A percentile compares a stretch with the other conserved stretches of the same genome.
Conservation (phyloP, 2,797 vertebrate genomes). For the Rallus crepitans region DNA sequence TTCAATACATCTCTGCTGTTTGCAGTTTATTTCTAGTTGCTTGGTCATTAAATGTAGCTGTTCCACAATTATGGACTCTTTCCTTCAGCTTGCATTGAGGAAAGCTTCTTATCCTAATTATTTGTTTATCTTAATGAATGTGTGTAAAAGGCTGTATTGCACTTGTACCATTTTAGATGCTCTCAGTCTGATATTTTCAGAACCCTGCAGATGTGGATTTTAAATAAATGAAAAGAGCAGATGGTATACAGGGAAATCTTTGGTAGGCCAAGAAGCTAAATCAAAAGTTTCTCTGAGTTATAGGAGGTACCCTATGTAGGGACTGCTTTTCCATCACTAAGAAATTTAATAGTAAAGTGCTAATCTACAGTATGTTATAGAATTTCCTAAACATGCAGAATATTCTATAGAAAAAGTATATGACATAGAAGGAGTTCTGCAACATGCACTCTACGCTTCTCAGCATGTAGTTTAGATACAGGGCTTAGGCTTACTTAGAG, state of each 20-base stretch:
- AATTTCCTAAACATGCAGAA: not conserved
- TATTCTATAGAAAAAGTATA: not conserved
- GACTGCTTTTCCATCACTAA: not conserved
- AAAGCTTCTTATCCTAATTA: constrained; percentile 19
- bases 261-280: constrained; percentile 22
- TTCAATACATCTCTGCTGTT: not conserved
- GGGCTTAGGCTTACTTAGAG: constrained; percentile 3
- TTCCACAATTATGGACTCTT: not conserved
- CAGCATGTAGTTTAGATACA: not conserved
- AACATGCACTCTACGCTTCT: not conserved
- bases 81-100: not conserved
- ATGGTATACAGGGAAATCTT: not conserved
- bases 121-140: constrained; percentile 12
- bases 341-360: not conserved
- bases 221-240: constrained; percentile 32
- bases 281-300: constrained; percentile 33
- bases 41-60: not conserved
- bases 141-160: not conserved
- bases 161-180: not conserved
- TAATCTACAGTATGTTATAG: not conserved
- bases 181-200: constrained; percentile 28
- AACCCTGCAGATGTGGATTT: constrained; percentile 31
- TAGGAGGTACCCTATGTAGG: not conserved
- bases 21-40: not conserved
- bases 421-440: not conserved